Conservation (phyloP, 2,888 invertebrate species). For the Ceramica pisi region DNA sequence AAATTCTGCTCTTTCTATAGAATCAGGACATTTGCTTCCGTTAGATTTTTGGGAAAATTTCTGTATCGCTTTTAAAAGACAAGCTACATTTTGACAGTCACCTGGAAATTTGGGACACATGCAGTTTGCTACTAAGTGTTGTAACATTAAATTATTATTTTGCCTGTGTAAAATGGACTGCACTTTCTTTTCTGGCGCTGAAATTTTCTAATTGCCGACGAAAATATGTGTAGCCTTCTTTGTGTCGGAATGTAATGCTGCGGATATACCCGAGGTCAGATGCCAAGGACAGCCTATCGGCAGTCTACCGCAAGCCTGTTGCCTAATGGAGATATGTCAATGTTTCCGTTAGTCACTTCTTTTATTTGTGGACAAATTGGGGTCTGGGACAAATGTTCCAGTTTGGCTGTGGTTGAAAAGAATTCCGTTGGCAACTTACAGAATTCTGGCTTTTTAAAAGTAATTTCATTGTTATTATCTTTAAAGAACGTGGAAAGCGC, state of each 20-base stretch:
- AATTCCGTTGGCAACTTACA: conserved; percentile 7
- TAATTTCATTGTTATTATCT: background rate
- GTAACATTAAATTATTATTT: too few relatives aligned
- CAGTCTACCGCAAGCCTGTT: conserved; percentile 45
- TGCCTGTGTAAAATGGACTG: background rate
- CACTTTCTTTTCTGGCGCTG: conserved; percentile 22
- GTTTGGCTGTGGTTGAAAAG: background rate
- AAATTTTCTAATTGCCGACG: conserved; percentile 20
- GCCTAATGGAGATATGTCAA: conserved; percentile 46
- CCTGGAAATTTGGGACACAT: background rate
- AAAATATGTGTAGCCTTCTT: conserved; percentile 22
- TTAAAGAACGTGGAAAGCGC: background rate
- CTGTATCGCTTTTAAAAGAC: background rate
- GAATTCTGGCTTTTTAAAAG: background rate
- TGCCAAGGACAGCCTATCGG: conserved; percentile 49
- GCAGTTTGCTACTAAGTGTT: background rate
- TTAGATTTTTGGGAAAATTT: background rate
- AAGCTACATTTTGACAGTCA: too few relatives aligned
- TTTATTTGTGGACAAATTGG: conserved; percentile 42
- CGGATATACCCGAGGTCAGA: conserved; percentile 48
- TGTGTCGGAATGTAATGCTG: conserved; percentile 41
- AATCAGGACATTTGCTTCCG: background rate
- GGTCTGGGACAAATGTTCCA: conserved; percentile 13
- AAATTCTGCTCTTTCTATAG: background rate
- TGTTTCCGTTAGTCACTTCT: conserved; percentile 38